Evolutionary conservation across 2,113 vertebrate species (phyloP).

Genomic region (Haliaeetus leucogaster): DNA sequence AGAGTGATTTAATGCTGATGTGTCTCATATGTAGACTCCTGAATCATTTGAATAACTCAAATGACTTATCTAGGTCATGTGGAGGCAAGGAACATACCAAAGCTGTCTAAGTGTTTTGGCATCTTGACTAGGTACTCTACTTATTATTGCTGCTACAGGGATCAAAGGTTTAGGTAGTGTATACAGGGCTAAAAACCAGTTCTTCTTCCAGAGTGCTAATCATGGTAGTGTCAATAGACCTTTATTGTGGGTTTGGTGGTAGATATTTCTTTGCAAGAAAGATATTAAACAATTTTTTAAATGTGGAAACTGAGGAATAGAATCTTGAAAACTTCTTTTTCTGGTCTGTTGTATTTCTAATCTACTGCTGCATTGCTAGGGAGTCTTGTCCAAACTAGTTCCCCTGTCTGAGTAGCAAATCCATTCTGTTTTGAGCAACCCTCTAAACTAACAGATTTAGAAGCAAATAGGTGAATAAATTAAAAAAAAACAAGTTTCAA

Average conservation of each 20-base stretch:
- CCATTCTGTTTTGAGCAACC: not conserved
- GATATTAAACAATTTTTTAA: not conserved
- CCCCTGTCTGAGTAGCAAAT: not conserved
- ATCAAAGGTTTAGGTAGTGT: not conserved
- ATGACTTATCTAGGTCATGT: not conserved
- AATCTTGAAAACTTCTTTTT: not conserved
- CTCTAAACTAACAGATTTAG: not conserved
- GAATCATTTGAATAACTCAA: not conserved
- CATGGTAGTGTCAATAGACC: not conserved
- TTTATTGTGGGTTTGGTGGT: not conserved
- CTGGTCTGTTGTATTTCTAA: not conserved
- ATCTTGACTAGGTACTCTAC: not conserved
- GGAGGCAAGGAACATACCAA: not conserved
- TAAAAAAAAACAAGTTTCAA: not conserved
- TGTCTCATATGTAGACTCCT: fast-evolving
- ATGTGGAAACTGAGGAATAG: not conserved
- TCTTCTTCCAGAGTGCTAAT: not conserved
- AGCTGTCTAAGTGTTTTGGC: not conserved
- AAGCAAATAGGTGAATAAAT: not conserved
- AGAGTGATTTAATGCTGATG: not conserved
- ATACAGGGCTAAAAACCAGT: not conserved
- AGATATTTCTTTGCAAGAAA: not conserved
- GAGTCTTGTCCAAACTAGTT: not conserved
- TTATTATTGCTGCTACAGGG: not conserved
- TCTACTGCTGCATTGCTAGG: not conserved